phyloP scores from a whole-genome alignment of 2,888 invertebrate species.

The Acleris holmiana region DNA sequence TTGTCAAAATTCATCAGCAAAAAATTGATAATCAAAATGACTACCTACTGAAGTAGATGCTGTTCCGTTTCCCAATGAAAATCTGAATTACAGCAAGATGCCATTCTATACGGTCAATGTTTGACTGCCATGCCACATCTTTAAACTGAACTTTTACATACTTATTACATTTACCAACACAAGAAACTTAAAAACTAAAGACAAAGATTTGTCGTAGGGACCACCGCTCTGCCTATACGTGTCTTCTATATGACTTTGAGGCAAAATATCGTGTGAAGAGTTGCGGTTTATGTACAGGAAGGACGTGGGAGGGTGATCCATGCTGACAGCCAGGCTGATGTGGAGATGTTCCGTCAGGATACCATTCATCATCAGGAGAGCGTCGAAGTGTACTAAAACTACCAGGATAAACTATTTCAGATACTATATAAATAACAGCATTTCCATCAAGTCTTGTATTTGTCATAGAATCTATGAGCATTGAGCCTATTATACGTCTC shows the following conservation, averaged over 20 bases:
- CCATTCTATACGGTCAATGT: too few relatives aligned
- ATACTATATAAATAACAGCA: not conserved
- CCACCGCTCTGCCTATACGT: conserved; percentile 22
- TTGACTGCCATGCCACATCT: too few relatives aligned
- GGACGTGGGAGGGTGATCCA: conserved; percentile 84
- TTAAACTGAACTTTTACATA: too few relatives aligned
- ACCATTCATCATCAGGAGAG: conserved; percentile 85
- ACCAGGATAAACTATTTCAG: not conserved
- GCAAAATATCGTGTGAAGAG: not conserved
- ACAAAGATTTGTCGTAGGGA: conserved; percentile 41
- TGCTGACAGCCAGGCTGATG: conserved; percentile 89
- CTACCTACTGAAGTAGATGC: too few relatives aligned
- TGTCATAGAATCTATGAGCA: too few relatives aligned
- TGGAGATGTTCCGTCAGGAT: conserved; percentile 89
- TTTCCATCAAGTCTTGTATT: too few relatives aligned
- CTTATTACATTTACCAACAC: too few relatives aligned
- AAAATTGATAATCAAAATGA: too few relatives aligned
- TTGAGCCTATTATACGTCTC: too few relatives aligned
- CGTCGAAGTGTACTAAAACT: conserved; percentile 74
- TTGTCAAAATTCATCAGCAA: too few relatives aligned
- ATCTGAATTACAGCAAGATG: too few relatives aligned
- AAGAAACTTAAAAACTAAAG: not conserved
- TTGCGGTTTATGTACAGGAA: conserved; percentile 55
- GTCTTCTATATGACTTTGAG: conserved; percentile 27
- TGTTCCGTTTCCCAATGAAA: too few relatives aligned